Evolutionary conservation across 53 echinoderm and acorn worm species (phyloP).

Genomic region (Crossaster papposus): DNA sequence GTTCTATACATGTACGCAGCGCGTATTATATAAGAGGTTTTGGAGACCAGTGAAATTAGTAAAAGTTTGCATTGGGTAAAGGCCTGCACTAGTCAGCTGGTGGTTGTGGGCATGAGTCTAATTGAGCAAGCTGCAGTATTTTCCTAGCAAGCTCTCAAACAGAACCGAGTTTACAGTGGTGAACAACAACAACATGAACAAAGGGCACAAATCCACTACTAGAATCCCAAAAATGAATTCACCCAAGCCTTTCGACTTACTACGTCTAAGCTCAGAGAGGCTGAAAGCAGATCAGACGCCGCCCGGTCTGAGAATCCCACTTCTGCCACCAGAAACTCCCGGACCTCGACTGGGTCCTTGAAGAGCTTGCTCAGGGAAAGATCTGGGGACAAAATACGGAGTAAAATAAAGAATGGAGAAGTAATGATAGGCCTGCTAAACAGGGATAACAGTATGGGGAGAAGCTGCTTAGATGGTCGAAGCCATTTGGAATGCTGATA

Average conservation of each 20-base stretch:
- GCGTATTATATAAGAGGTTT: no score
- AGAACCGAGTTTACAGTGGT: background rate
- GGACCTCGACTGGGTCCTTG: conserved; percentile 39
- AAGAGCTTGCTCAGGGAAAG: conserved; percentile 66
- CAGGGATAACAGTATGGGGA: background rate
- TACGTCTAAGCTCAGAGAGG: conserved; percentile 69
- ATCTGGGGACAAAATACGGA: conserved; percentile 31
- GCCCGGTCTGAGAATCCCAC: conserved; percentile 28
- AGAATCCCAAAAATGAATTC: background rate
- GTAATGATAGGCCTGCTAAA: background rate
- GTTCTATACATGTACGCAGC: no score
- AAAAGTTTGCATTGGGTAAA: no score
- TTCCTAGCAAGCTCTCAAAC: no score
- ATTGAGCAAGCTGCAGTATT: background rate
- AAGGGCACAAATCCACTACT: background rate
- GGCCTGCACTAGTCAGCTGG: no score
- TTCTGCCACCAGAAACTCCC: conserved; percentile 56
- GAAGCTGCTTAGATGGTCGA: no score
- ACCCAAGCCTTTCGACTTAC: conserved; percentile 34
- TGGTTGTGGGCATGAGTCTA: no score
- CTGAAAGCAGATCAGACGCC: conserved; percentile 55
- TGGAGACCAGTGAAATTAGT: no score
- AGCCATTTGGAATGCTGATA: background rate
- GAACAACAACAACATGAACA: conserved; percentile 1
- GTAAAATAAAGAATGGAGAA: background rate